A percentile compares a stretch with the other conserved stretches of the same genome.
phyloP scores from a whole-genome alignment of 2,797 vertebrate genomes.

The Lateolabrax maculatus region DNA sequence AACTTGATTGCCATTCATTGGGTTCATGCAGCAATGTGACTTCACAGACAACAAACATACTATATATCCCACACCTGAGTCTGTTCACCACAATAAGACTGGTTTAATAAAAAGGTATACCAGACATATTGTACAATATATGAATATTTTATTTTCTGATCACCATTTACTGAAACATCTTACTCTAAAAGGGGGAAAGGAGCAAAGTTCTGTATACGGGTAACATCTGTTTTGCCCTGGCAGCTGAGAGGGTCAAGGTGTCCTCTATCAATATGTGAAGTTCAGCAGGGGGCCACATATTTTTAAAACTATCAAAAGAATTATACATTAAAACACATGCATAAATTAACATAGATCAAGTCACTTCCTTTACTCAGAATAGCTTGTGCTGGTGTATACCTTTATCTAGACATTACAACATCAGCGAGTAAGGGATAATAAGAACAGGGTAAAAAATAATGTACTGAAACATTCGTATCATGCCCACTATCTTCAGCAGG shows the following conservation, averaged over 20 bases:
- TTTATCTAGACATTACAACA: neutral
- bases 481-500: neutral
- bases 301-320: no score
- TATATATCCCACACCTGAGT: neutral
- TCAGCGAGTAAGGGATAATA: neutral
- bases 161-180: neutral
- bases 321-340: no score
- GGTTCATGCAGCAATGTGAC: neutral
- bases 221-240: constrained; percentile 10
- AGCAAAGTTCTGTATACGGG: neutral
- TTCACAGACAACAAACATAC: neutral
- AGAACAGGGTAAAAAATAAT: neutral
- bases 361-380: neutral
- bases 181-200: neutral
- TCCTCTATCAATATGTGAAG: neutral
- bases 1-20: neutral
- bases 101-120: neutral
- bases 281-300: neutral
- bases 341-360: neutral
- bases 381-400: neutral
- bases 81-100: neutral
- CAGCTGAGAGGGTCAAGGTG: neutral
- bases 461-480: neutral
- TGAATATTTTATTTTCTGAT: neutral
- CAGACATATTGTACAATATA: neutral